Evolutionary conservation across 2,797 vertebrate genomes (phyloP), one percentile per base, ranked within the genome.

Genomic region (Buceros bicornis): DNA sequence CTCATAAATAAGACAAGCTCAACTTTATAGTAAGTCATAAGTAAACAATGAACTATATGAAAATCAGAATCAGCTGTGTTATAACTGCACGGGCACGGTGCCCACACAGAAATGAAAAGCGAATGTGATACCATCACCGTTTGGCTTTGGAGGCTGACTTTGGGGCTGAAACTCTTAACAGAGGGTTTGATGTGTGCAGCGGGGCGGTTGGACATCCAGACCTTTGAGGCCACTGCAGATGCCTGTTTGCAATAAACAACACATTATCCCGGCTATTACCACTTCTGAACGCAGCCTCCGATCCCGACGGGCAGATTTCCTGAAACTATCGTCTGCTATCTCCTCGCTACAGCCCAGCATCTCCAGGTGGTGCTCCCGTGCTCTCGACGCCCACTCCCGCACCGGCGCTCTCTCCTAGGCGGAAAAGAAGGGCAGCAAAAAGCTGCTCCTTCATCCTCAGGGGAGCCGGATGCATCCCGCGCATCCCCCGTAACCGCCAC

Each of bases 11-110:
- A 96, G 92, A 95, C 82, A 82, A 94, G 81, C 71, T 94, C 89
- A 95, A 79, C 86, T 91, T 95, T 92, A 96, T 94, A 97, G 96
- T 93, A 97, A 96, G 92, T 96, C 96, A 94, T 96, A 96, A 96
- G 95, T 97, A 96, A 97, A 97, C 94, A 97, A 95, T 96, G 93
- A 97, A 93, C 91, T 93, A 94, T 80, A 89, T 62, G 87, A 96
- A 90, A 97, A 97, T 95, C 81, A 96, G 91, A 89, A 72, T 97
- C 96, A 95, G 91, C 95, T 97, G 96, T 81, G 79, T 77, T 95
- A 66, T 91, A 90, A 93, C 85, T 87, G 83, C 82, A 67, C 6
- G 14, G 95, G 96, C 90, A 93, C 20, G 0, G 47, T 84, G 92
- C 95, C 93, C 80, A 93, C 1, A 0, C 16, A 92, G 78, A 92